phyloP scores from a whole-genome alignment of 2,888 invertebrate species.

The Choreutis nemorana region DNA sequence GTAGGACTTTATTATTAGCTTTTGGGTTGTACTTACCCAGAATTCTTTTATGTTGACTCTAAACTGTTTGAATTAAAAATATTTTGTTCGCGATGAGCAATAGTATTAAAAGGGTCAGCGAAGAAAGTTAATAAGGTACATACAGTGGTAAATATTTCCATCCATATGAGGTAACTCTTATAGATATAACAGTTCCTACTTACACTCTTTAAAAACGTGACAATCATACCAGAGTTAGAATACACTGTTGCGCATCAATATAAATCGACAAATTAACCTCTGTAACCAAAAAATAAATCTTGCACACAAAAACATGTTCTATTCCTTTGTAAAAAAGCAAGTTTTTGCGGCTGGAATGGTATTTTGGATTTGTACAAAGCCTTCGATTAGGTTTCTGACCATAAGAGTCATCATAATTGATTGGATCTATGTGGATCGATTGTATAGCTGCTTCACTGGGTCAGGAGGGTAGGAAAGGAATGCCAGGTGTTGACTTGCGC shows the following conservation, averaged over 20 bases:
- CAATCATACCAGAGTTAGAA: constrained; percentile 16
- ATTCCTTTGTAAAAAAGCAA: too few species aligned
- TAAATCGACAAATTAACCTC: constrained; percentile 26
- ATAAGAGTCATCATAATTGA: constrained; percentile 22
- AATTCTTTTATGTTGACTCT: too few species aligned
- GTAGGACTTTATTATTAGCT: too few species aligned
- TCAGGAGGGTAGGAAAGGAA: constrained; percentile 37
- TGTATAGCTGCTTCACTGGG: constrained; percentile 39
- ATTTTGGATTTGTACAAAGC: constrained; percentile 13
- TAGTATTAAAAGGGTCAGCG: too few species aligned
- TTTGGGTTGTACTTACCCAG: too few species aligned
- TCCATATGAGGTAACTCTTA: constrained; percentile 31
- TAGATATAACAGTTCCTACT: constrained; percentile 21
- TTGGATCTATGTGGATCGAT: constrained; percentile 31
- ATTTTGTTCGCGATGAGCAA: too few species aligned
- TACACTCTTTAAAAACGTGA: constrained; percentile 19
- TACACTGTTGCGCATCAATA: constrained; percentile 19
- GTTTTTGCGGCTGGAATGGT: too few species aligned
- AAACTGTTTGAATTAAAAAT: too few species aligned
- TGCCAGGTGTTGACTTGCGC: constrained; percentile 19
- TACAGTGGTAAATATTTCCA: too few species aligned
- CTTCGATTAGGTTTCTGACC: constrained; percentile 18
- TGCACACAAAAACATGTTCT: too few species aligned
- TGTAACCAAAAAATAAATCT: too few species aligned
- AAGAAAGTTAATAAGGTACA: too few species aligned